Conservation (phyloP, 2,113 vertebrate genomes). For the Motacilla alba region DNA sequence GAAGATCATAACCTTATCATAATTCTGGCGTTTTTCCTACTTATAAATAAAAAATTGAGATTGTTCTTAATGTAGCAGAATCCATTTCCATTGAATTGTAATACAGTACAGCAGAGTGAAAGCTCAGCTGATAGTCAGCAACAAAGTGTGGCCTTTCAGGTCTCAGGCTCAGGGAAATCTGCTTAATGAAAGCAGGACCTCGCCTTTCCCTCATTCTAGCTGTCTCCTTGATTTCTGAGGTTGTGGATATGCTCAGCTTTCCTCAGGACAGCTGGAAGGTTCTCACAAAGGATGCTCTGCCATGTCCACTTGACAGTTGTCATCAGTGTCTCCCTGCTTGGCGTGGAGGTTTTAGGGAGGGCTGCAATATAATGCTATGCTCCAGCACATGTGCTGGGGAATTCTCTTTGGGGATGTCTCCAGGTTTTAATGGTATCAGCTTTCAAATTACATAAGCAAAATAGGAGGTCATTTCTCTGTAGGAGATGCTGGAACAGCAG, state of each 20-base stretch:
- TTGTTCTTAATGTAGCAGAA: not conserved
- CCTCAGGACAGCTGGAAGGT: not conserved
- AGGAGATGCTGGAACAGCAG: not conserved
- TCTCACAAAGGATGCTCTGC: not conserved
- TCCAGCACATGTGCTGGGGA: accelerated
- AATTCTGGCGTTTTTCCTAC: not conserved
- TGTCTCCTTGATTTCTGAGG: not conserved
- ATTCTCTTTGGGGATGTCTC: not conserved
- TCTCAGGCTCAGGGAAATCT: not conserved
- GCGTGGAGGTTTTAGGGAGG: not conserved
- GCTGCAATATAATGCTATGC: accelerated
- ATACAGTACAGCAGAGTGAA: not conserved
- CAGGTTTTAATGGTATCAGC: not conserved
- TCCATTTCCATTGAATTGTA: not conserved
- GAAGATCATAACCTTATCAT: not conserved
- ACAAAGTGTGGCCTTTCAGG: not conserved
- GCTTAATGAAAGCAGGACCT: not conserved
- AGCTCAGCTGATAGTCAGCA: not conserved
- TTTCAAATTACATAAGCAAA: not conserved
- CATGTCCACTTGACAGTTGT: not conserved
- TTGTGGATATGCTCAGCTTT: not conserved
- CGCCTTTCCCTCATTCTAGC: accelerated
- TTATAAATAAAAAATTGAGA: not conserved
- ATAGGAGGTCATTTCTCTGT: not conserved
- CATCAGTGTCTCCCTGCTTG: not conserved